These are phyloP conservation scores for Myrmecobius fasciatus DNA, from an alignment of 2,113 vertebrate genomes.

Conservation along the genomic window DNA sequence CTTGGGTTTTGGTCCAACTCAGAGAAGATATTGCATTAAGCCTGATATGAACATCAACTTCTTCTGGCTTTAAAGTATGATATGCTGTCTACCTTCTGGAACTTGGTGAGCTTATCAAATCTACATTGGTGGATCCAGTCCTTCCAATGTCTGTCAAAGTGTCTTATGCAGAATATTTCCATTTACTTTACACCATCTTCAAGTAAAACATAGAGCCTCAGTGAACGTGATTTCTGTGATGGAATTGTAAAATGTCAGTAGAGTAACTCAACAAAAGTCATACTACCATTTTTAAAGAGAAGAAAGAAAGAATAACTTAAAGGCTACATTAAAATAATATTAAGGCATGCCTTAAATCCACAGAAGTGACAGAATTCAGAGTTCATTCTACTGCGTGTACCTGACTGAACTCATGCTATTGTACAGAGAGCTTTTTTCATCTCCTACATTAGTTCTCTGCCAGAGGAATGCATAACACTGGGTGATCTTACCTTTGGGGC, in stretches of 20 bases:
- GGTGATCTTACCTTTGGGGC: conserved; percentile 44
- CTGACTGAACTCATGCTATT: not conserved
- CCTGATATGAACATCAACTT: not conserved
- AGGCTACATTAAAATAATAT: not conserved
- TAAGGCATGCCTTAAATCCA: conserved; percentile 1
- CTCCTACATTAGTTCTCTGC: conserved; percentile 8
- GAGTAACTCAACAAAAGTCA: not conserved
- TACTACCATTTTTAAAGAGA: not conserved
- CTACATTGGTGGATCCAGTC: not conserved
- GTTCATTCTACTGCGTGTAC: not conserved
- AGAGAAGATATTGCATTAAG: conserved; percentile 1
- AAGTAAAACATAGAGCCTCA: conserved; percentile 23
- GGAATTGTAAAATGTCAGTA: not conserved
- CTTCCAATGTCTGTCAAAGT: not conserved
- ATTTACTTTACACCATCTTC: not conserved
- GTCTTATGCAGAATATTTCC: not conserved
- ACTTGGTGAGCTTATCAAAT: not conserved
- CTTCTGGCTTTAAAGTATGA: not conserved
- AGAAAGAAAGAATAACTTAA: conserved; percentile 24
- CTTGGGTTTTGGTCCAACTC: conserved; percentile 19
- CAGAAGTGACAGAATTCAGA: not conserved
- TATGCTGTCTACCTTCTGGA: not conserved
- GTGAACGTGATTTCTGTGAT: conserved; percentile 23
- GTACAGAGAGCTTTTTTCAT: not conserved
- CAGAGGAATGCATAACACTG: conserved; percentile 6